Evolutionary conservation across 1,140 invertebrate genomes (phyloP).

Genomic region (Calycopis cecrops): DNA sequence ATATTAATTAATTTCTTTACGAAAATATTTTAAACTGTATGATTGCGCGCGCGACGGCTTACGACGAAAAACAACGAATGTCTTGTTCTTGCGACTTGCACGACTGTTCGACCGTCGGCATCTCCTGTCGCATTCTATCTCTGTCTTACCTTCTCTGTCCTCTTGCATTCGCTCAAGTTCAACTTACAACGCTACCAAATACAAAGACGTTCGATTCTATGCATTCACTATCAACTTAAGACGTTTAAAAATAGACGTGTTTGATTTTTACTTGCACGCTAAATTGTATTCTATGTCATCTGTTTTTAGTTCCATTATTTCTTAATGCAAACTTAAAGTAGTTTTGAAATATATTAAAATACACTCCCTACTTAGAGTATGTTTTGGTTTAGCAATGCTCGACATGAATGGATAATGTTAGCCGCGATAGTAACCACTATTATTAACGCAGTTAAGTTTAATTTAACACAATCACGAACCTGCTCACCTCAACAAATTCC

Average conservation of each 20-base stretch:
- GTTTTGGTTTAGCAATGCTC: conserved; percentile 33
- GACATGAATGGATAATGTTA: conserved; percentile 22
- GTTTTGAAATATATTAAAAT: conserved; percentile 32
- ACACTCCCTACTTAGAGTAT: conserved; percentile 27
- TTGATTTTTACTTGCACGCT: too few species aligned
- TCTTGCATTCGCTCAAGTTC: neutral
- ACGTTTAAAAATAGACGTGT: too few species aligned
- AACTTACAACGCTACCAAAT: conserved; percentile 8
- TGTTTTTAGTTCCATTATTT: too few species aligned
- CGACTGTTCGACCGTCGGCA: neutral
- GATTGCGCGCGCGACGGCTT: neutral
- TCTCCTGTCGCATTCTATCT: too few species aligned
- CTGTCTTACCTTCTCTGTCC: neutral
- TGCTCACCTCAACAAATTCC: too few species aligned
- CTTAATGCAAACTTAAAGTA: neutral
- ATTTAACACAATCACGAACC: neutral
- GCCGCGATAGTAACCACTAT: neutral
- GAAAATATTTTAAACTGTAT: too few species aligned
- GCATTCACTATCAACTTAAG: neutral
- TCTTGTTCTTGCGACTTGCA: neutral
- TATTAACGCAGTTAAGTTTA: neutral
- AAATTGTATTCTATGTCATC: too few species aligned
- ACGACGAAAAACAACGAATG: neutral
- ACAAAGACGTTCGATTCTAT: neutral
- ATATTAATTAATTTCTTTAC: too few species aligned